Base-by-base conservation (phyloP, 2,888 invertebrate genomes). In the Anoncus sp. region DNA sequence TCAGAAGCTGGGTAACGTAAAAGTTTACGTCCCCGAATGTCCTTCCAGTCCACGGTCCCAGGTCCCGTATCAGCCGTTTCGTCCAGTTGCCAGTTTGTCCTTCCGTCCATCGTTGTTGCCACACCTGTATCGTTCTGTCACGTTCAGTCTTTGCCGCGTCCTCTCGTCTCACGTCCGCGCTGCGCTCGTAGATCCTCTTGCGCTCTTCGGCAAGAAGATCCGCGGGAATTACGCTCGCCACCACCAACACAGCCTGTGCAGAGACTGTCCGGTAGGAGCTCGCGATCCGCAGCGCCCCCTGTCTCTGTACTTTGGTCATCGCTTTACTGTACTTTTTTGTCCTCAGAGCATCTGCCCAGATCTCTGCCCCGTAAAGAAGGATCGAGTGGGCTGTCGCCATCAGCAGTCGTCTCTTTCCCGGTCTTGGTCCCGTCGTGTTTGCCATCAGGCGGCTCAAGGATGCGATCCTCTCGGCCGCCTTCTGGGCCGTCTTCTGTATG, bases 371-470 rank as follows among this genome's bases (percentile, higher is more conserved):
- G 51, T 51, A 51, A 5, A 24, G 27, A 24, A 51, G 51, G 24
- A 51, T 51, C 51, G 51, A 51, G 51, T 51, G 51, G 14, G 51
- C n/a, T 14, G 51, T 51, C 51, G 51, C 20, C 51, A 51, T 51
- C 6, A 51, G 14, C 14, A 51, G 22, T 51, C 51, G n/a, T n/a
- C n/a, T n/a, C n/a, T n/a, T n/a, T n/a, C n/a, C n/a, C n/a, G n/a
- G n/a, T n/a, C n/a, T n/a, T n/a, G n/a, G n/a, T n/a, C n/a, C n/a
- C n/a, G n/a, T n/a, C n/a, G n/a, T n/a, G n/a, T n/a, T n/a, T n/a
- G n/a, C n/a, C n/a, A n/a, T n/a, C n/a, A n/a, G n/a, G n/a, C n/a
- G n/a, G n/a, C n/a, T n/a, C n/a, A n/a, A n/a, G n/a, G n/a, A n/a
- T n/a, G n/a, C n/a, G n/a, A n/a, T n/a, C n/a, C n/a, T n/a, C n/a